Evolutionary conservation across 2,797 vertebrate species (phyloP).

Genomic region (Tapirus indicus): DNA sequence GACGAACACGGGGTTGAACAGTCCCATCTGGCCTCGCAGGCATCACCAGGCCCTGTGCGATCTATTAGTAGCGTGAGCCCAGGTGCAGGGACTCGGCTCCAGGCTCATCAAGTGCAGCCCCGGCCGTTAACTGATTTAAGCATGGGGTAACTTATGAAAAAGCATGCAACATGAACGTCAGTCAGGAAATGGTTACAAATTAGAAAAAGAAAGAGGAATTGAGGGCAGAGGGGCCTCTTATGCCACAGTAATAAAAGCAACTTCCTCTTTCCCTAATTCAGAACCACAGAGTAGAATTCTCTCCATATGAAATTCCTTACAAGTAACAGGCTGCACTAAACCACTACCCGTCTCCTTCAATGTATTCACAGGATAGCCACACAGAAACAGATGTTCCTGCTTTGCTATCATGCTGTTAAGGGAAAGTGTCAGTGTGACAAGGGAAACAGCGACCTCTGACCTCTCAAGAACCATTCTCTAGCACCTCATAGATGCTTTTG

Average conservation of each 20-base stretch:
- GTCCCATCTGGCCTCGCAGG: conserved; percentile 81
- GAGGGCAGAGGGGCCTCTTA: conserved; percentile 61
- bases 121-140: conserved; percentile 62
- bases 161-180: conserved; percentile 68
- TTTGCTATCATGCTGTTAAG: conserved; percentile 55
- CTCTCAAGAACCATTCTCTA: conserved; percentile 41
- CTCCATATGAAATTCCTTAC: conserved; percentile 80
- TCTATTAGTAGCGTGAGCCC: conserved; percentile 73
- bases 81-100: conserved; percentile 78
- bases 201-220: conserved; percentile 80
- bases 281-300: conserved; percentile 82
- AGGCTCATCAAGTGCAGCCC: not conserved
- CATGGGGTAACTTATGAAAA: conserved; percentile 75
- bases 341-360: conserved; percentile 14
- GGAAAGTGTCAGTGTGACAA: conserved; percentile 59
- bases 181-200: conserved; percentile 83
- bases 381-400: conserved; percentile 71
- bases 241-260: conserved; percentile 86
- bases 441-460: not conserved
- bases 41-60: conserved; percentile 70
- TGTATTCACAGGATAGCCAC: conserved; percentile 21
- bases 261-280: conserved; percentile 82
- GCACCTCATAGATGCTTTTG: conserved; percentile 38
- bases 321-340: conserved; percentile 51
- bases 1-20: conserved; percentile 82